A percentile compares a stretch with the other conserved stretches of the same genome.
These are phyloP conservation scores for Tenualosa thibaudeaui DNA, from an alignment of 2,797 vertebrate species.

Conservation along the genomic window DNA sequence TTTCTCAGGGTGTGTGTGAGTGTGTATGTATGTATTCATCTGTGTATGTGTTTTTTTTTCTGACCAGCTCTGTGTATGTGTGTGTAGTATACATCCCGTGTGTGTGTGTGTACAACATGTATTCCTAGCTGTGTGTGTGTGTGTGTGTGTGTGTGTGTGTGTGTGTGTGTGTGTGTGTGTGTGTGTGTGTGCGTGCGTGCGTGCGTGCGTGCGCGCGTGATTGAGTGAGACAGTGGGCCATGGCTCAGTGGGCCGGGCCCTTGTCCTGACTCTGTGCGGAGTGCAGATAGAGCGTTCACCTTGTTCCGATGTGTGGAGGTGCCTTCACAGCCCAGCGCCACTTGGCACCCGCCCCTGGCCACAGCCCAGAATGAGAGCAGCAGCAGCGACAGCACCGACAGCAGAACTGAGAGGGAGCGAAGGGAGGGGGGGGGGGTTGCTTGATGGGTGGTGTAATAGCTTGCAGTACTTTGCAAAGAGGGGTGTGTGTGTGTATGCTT, in stretches of 20 bases:
- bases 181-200: conserved; percentile 2
- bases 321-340: conserved; percentile 42
- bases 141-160: not conserved
- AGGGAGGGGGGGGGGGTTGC: not conserved
- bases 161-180: conserved; percentile 1
- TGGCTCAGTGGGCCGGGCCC: conserved; percentile 19
- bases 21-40: not conserved
- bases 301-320: conserved; percentile 44
- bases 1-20: conserved; percentile 43
- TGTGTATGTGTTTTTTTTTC: not conserved
- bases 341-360: conserved; percentile 45
- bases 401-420: not conserved
- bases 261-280: conserved; percentile 17
- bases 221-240: conserved; percentile 22
- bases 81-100: not conserved
- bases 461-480: conserved; percentile 21
- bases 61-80: not conserved
- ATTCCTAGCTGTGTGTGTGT: not conserved
- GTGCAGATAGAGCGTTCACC: conserved; percentile 44
- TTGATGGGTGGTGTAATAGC: conserved; percentile 26
- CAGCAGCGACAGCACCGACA: not conserved
- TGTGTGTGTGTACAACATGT: not conserved
- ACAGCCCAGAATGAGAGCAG: conserved; percentile 32
- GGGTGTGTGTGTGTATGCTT: not conserved
- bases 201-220: conserved; percentile 17